Evolutionary conservation across 2,113 vertebrate species (phyloP).

Genomic region (Lepus europaeus): DNA sequence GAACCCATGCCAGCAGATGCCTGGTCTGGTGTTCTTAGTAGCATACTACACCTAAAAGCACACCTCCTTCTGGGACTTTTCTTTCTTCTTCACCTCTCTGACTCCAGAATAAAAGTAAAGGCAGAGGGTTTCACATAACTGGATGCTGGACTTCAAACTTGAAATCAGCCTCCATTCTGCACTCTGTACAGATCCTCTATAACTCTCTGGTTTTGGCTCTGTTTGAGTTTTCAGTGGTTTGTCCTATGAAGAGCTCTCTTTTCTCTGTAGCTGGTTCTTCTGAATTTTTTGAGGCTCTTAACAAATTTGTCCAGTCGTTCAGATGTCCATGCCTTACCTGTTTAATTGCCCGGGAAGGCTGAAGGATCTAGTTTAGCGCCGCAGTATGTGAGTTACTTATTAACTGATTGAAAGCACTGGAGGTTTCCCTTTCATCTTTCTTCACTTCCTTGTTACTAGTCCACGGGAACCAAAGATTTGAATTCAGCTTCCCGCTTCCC

Average conservation of each 20-base stretch:
- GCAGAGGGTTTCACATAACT: neutral
- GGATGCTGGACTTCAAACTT: neutral
- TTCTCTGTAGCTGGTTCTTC: neutral
- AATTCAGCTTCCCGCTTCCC: slow-evolving; percentile 48
- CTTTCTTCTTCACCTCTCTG: neutral
- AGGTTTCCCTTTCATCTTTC: slow-evolving; percentile 57
- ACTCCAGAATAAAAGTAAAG: neutral
- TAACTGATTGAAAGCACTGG: slow-evolving; percentile 60
- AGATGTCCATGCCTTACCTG: neutral
- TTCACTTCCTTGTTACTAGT: slow-evolving; percentile 64
- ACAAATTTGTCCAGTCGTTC: neutral
- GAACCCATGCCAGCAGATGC: neutral
- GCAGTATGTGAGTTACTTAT: slow-evolving; percentile 71
- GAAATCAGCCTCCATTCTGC: neutral
- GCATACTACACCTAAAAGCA: neutral
- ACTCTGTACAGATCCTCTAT: neutral
- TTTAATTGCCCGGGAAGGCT: neutral
- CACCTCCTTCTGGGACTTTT: neutral
- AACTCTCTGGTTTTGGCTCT: neutral
- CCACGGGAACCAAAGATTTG: slow-evolving; percentile 49
- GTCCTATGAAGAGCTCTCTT: neutral
- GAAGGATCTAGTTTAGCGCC: neutral
- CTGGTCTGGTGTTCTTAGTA: neutral
- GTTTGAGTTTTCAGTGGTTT: neutral
- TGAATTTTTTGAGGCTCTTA: neutral